Percentiles rank a stretch among this genome's conserved stretches.
Conservation (phyloP, 2,888 invertebrate species). For the Cephus pulcher region DNA sequence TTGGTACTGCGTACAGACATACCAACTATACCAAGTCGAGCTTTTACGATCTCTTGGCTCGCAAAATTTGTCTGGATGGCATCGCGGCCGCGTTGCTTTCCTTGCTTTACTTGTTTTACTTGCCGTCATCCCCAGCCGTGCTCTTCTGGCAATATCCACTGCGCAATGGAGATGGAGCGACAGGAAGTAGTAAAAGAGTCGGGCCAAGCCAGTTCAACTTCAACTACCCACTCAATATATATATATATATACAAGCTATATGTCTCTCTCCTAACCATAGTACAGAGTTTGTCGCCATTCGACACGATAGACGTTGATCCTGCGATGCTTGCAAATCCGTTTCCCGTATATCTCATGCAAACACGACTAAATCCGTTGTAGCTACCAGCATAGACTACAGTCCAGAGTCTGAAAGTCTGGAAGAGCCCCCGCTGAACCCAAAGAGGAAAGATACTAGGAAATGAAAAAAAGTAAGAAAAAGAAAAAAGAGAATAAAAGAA, state of each 20-base stretch:
- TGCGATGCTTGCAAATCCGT: conserved; percentile 24
- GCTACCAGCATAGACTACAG: neutral
- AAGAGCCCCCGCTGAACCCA: neutral
- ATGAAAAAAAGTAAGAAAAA: neutral
- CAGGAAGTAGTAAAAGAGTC: conserved; percentile 50
- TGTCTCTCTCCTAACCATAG: neutral
- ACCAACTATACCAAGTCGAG: conserved; percentile 14
- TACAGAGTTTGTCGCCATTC: conserved; percentile 14
- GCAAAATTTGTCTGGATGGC: conserved; percentile 61
- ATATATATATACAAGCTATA: neutral
- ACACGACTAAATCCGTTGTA: neutral
- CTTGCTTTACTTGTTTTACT: conserved; percentile 30
- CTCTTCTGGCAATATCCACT: conserved; percentile 1
- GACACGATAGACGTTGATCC: conserved; percentile 22
- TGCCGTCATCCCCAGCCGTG: conserved; percentile 8
- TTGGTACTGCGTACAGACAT: neutral
- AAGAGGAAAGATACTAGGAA: neutral
- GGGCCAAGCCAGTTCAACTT: neutral
- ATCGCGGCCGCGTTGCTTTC: conserved; percentile 37
- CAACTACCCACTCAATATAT: neutral
- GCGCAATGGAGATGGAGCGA: conserved; percentile 29
- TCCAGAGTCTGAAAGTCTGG: neutral
- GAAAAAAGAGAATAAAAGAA: neutral
- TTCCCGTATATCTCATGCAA: conserved; percentile 10
- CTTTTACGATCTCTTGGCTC: conserved; percentile 61